Evolutionary conservation across 2,888 invertebrate species (phyloP).

Genomic region (Harpalus rufipes): DNA sequence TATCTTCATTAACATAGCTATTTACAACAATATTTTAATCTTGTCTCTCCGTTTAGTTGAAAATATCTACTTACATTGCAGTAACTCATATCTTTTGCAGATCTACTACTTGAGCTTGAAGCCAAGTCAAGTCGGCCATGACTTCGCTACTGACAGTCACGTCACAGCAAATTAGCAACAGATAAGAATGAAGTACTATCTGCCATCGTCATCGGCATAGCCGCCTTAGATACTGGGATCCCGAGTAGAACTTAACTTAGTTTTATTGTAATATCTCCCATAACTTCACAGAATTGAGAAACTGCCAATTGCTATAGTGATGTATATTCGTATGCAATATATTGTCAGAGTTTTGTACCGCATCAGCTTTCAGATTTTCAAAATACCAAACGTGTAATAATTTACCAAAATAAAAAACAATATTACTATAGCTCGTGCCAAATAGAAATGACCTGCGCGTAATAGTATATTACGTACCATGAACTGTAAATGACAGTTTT

Average conservation of each 20-base stretch:
- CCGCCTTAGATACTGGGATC: background rate
- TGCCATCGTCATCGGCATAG: background rate
- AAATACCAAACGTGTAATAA: no score
- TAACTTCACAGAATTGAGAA: no score
- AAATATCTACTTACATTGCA: background rate
- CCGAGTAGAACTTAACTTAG: background rate
- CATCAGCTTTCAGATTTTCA: no score
- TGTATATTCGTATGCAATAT: no score
- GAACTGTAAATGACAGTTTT: no score
- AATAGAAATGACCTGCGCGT: no score
- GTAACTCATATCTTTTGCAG: background rate
- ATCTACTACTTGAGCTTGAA: background rate
- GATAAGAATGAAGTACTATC: background rate
- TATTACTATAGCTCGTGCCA: no score
- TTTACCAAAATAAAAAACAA: no score
- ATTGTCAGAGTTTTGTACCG: no score
- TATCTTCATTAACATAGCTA: background rate
- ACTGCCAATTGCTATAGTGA: no score
- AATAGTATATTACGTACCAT: no score
- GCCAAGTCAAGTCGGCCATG: background rate
- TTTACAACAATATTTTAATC: background rate
- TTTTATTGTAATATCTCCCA: no score
- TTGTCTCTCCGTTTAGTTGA: background rate
- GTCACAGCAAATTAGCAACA: constrained; percentile 5
- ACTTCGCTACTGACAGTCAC: background rate